These are phyloP conservation scores for Oscheius onirici DNA, from an alignment of 2,888 invertebrate species.

Conservation along the genomic window DNA sequence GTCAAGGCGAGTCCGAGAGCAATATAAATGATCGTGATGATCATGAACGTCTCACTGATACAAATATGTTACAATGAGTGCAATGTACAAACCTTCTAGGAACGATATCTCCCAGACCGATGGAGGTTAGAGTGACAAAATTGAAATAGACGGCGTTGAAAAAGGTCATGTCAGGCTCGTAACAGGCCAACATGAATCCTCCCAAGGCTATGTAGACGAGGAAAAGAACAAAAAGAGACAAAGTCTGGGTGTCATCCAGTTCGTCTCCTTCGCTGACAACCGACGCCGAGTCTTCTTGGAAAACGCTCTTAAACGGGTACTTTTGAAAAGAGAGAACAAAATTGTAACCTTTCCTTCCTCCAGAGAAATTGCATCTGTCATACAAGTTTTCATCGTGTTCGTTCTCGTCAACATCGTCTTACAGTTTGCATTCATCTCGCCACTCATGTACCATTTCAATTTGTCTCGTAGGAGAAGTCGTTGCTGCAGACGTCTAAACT, in stretches of 20 bases:
- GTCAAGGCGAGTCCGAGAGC: conserved; percentile 68
- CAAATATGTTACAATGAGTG: background rate
- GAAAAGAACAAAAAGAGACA: conserved; percentile 61
- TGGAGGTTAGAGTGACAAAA: conserved; percentile 68
- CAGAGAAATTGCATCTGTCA: background rate
- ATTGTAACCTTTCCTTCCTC: background rate
- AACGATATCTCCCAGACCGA: conserved; percentile 67
- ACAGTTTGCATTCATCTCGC: conserved; percentile 28
- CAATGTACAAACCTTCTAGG: conserved; percentile 51
- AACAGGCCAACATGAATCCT: conserved; percentile 55
- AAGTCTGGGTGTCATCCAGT: conserved; percentile 42
- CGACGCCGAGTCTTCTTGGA: conserved; percentile 6
- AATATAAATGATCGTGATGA: conserved; percentile 68
- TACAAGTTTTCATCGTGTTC: conserved; percentile 26
- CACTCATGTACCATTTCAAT: conserved; percentile 31
- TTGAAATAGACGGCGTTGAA: conserved; percentile 70
- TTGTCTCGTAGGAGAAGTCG: conserved; percentile 23
- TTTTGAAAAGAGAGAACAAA: background rate
- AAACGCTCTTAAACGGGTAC: background rate
- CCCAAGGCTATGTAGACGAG: conserved; percentile 60
- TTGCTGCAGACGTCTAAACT: conserved; percentile 13
- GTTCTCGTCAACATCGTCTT: conserved; percentile 34
- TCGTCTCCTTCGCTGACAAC: conserved; percentile 33
- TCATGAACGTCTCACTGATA: conserved; percentile 66
- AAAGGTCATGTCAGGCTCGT: conserved; percentile 69